Evolutionary conservation across 2,888 invertebrate species (phyloP), one percentile per base, ranked within the genome.

Genomic region (Pachymerium ferrugineum): DNA sequence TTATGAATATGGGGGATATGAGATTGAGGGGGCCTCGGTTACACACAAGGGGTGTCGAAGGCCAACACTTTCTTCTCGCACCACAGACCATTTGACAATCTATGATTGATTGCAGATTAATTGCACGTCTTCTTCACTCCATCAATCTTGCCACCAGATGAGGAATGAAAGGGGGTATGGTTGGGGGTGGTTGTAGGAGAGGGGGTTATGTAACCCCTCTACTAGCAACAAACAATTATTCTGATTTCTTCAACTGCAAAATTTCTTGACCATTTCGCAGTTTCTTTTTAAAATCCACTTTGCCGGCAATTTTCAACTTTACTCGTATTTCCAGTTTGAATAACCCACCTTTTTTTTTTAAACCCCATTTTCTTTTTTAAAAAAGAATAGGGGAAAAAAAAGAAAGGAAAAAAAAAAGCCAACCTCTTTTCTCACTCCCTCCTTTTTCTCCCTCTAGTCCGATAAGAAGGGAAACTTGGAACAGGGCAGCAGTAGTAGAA

Each of bases 41-140:
- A n/a, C n/a, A n/a, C n/a, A n/a, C n/a, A n/a, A 54, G 47, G 47
- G 47, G 22, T 54, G 47, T 54, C 47, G 47, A 54, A 38, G 22
- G 47, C 19, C 19, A 19, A 54, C 47, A 54, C 16, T 54, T 54
- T 54, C 47, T 54, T 54, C 47, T 54, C 47, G 47, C 47, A 54
- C 47, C 47, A 54, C 47, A 54, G 47, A 54, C 68, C 29, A 68
- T n/a, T 16, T 68, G 68, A 68, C 68, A 68, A 68, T 68, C 29
- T 29, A 68, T 68, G 68, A 68, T 68, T 68, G 68, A 68, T 68
- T 68, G 68, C 68, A 29, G 68, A 68, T 68, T 68, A 68, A 68
- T 68, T 68, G 68, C 68, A 30, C 47, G 47, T 54, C 47, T 54
- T 54, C 47, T 54, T 16, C 47, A 54, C 29, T 31, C 68, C 25